Evolutionary conservation across 2,797 vertebrate species (phyloP).

Genomic region (Halcyon leucocephala): DNA sequence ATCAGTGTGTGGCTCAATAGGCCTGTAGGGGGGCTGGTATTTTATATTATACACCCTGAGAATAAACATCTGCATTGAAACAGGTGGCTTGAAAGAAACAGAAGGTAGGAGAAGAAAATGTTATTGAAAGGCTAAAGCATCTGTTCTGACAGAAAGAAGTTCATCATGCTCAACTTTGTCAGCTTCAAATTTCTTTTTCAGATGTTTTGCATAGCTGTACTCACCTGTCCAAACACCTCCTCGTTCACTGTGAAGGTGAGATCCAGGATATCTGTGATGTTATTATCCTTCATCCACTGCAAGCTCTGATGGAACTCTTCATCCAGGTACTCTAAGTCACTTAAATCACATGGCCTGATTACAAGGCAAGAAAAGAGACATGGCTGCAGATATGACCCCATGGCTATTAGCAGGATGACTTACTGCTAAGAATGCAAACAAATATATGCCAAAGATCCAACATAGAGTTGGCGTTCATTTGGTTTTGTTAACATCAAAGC

Average conservation of each 20-base stretch:
- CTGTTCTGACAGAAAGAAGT: constrained; percentile 36
- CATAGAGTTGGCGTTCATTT: not conserved
- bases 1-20: constrained; percentile 19
- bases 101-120: constrained; percentile 6
- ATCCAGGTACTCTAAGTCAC: constrained; percentile 95
- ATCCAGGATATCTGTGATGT: constrained; percentile 96
- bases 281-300: constrained; percentile 99
- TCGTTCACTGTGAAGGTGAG: constrained; percentile 98
- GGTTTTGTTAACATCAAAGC: constrained; percentile 20
- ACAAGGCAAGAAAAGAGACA: not conserved
- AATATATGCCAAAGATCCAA: not conserved
- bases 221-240: constrained; percentile 98
- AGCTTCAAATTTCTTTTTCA: constrained; percentile 26
- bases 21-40: not conserved
- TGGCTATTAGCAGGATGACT: not conserved
- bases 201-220: constrained; percentile 19
- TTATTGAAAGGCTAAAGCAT: constrained; percentile 29
- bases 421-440: not conserved
- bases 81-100: constrained; percentile 48
- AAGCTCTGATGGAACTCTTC: constrained; percentile 98
- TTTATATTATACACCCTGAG: not conserved
- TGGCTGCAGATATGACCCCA: not conserved
- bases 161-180: not conserved
- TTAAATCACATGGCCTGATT: constrained; percentile 91
- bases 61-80: constrained; percentile 41